Conservation (phyloP, 2,113 vertebrate species). For the Phasianus colchicus region DNA sequence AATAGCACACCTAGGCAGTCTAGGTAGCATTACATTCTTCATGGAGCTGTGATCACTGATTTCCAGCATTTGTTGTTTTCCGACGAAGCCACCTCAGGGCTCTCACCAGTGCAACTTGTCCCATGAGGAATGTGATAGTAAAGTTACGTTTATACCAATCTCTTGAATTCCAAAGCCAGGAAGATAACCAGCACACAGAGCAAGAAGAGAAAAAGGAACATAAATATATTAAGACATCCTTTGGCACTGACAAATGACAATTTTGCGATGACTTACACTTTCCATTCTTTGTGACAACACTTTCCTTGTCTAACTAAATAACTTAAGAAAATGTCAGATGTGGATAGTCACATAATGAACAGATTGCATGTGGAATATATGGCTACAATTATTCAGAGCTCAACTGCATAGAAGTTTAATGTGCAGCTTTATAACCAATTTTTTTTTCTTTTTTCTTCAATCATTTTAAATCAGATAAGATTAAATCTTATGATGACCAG, state of each 20-base stretch:
- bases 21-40: background rate
- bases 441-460: background rate
- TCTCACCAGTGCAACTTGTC: constrained; percentile 81
- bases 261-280: background rate
- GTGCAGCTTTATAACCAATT: background rate
- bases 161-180: constrained; percentile 71
- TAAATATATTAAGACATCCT: background rate
- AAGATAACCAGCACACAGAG: background rate
- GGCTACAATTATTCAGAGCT: background rate
- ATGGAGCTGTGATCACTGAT: background rate
- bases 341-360: background rate
- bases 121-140: constrained; percentile 93
- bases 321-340: background rate
- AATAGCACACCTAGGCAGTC: background rate
- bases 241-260: background rate
- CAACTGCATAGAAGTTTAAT: background rate
- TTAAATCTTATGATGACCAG: background rate
- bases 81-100: constrained; percentile 77
- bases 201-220: background rate
- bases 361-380: background rate
- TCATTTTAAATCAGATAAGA: background rate
- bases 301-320: background rate
- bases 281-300: background rate
- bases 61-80: constrained; percentile 43
- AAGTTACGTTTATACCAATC: constrained; percentile 95